phyloP scores from a whole-genome alignment of 2,113 vertebrate species.

The Pogona vitticeps region DNA sequence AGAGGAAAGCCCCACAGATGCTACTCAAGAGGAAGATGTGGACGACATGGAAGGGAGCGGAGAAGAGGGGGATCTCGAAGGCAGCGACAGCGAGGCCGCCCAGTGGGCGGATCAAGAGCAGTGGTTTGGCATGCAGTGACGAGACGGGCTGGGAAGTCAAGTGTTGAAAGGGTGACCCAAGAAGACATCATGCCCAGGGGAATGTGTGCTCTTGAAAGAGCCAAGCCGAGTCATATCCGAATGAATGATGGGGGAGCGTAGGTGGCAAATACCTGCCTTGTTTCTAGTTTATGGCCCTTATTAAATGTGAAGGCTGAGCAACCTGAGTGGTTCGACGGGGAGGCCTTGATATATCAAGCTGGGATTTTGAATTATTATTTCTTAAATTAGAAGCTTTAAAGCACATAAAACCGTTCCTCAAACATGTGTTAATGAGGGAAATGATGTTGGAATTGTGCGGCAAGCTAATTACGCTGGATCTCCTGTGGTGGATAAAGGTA shows the following conservation, averaged over 20 bases:
- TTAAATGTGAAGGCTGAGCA: constrained; percentile 42
- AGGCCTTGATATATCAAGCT: constrained; percentile 6
- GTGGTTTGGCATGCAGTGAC: constrained; percentile 97
- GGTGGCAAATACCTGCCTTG: not conserved
- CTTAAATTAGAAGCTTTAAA: constrained; percentile 35
- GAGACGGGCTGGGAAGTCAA: not conserved
- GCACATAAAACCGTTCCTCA: constrained; percentile 9
- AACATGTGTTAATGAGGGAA: constrained; percentile 20
- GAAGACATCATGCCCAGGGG: not conserved
- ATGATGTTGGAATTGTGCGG: not conserved
- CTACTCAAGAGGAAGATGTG: constrained; percentile 95
- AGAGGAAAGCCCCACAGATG: constrained; percentile 95
- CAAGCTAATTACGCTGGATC: not conserved
- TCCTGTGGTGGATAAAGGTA: constrained; percentile 29
- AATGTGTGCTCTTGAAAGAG: constrained; percentile 7
- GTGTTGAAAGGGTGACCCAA: not conserved
- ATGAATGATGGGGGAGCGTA: constrained; percentile 1
- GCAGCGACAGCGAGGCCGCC: constrained; percentile 96
- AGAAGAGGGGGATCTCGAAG: constrained; percentile 96
- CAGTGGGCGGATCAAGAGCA: constrained; percentile 99
- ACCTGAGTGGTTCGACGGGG: not conserved
- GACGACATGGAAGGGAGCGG: constrained; percentile 99
- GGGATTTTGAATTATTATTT: not conserved
- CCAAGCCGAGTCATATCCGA: constrained; percentile 18
- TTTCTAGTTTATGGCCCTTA: constrained; percentile 26